Evolutionary conservation across 2,888 invertebrate species (phyloP).

Genomic region (Caenorhabditis panamensis): DNA sequence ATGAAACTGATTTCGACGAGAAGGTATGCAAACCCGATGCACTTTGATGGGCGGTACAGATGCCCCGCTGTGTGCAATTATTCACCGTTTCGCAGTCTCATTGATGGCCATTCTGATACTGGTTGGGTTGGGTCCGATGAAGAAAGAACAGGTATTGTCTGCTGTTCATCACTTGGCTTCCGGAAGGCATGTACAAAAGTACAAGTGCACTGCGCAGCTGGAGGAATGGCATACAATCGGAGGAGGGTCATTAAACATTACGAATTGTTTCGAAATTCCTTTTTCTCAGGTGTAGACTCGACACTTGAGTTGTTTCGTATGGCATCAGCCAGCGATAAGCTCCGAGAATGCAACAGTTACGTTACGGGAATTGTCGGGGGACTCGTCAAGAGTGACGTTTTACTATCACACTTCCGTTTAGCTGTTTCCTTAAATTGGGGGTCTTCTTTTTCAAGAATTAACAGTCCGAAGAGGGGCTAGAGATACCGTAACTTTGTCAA

Average conservation of each 20-base stretch:
- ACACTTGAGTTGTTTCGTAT: background rate
- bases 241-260: background rate
- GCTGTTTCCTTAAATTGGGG: background rate
- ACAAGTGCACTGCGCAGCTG: constrained; percentile 1
- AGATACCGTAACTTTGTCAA: too few relatives aligned
- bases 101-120: background rate
- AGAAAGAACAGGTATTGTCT: background rate
- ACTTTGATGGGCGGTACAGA: background rate
- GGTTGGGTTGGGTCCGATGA: background rate
- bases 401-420: background rate
- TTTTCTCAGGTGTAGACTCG: background rate
- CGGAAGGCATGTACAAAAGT: background rate
- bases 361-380: background rate
- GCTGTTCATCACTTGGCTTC: too few relatives aligned
- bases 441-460: too few relatives aligned
- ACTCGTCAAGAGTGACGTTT: constrained; percentile 10
- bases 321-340: background rate
- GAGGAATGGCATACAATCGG: background rate
- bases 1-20: background rate
- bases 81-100: background rate
- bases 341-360: background rate
- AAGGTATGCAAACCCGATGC: constrained; percentile 4
- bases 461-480: too few relatives aligned
- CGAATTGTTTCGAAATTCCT: background rate
- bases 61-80: constrained; percentile 4